Percentiles rank a stretch among this genome's conserved stretches.
Conservation (phyloP, 2,113 vertebrate genomes). For the Chloebia gouldiae region DNA sequence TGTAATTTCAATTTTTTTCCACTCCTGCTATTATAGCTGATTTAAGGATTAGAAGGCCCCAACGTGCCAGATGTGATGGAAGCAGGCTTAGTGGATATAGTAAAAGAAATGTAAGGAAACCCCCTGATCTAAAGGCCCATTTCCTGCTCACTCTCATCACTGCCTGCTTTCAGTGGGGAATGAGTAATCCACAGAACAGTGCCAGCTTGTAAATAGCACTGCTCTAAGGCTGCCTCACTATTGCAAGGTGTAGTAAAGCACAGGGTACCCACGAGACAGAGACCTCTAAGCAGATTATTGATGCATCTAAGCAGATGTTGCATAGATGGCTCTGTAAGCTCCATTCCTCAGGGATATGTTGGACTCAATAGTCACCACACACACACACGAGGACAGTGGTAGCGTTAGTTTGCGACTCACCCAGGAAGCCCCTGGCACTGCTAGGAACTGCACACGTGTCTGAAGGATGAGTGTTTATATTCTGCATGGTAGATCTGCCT, state of each 20-base stretch:
- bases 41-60: constrained; percentile 40
- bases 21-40: background rate
- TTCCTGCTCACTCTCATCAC: constrained; percentile 29
- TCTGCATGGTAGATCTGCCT: background rate
- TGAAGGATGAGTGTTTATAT: background rate
- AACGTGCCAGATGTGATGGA: background rate
- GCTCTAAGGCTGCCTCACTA: background rate
- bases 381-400: background rate
- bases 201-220: background rate
- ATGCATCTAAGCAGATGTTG: background rate
- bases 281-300: background rate
- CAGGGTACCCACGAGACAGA: background rate
- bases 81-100: constrained; percentile 12
- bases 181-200: background rate
- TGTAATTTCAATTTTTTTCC: constrained; percentile 12
- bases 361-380: background rate
- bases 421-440: background rate
- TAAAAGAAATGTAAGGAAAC: constrained; percentile 9
- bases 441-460: background rate
- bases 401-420: background rate
- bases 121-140: background rate
- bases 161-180: background rate
- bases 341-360: background rate
- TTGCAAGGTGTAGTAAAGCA: background rate
- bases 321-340: background rate